These are phyloP conservation scores for Pteronura brasiliensis DNA, from an alignment of 2,113 vertebrate genomes.

Conservation along the genomic window DNA sequence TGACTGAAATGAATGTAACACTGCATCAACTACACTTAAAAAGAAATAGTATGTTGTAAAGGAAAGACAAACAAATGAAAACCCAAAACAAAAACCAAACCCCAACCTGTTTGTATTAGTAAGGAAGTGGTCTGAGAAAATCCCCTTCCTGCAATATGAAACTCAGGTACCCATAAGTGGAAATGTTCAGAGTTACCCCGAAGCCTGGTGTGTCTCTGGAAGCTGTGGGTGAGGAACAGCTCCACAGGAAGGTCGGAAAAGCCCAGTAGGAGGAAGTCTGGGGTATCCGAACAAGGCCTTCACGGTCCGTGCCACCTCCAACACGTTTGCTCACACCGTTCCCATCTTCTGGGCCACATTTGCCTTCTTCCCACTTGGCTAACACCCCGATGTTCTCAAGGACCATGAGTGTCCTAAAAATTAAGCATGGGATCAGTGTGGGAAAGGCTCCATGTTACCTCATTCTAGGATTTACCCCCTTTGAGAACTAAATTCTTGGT, in stretches of 20 bases:
- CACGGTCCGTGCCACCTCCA: fast-evolving
- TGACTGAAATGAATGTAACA: neutral
- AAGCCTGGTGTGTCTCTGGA: neutral
- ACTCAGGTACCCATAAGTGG: neutral
- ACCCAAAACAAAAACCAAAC: neutral
- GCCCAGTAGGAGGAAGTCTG: neutral
- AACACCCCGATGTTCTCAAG: neutral
- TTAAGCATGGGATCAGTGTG: neutral
- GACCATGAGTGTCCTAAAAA: neutral
- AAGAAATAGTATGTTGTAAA: neutral
- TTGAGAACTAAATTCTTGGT: neutral
- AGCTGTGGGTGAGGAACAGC: neutral
- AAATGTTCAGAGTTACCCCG: neutral
- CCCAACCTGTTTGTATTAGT: neutral
- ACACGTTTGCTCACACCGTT: neutral
- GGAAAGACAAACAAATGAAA: neutral
- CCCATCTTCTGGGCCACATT: neutral
- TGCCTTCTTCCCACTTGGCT: neutral
- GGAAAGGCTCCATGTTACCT: neutral
- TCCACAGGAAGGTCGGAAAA: neutral
- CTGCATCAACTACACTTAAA: neutral
- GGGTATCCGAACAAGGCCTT: too few species aligned
- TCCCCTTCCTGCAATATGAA: neutral
- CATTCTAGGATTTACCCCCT: neutral
- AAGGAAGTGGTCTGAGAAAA: neutral